Percentiles rank a stretch among this genome's conserved stretches.
Conservation (phyloP, 2,888 invertebrate genomes). For the Gymnosoma rotundatum region DNA sequence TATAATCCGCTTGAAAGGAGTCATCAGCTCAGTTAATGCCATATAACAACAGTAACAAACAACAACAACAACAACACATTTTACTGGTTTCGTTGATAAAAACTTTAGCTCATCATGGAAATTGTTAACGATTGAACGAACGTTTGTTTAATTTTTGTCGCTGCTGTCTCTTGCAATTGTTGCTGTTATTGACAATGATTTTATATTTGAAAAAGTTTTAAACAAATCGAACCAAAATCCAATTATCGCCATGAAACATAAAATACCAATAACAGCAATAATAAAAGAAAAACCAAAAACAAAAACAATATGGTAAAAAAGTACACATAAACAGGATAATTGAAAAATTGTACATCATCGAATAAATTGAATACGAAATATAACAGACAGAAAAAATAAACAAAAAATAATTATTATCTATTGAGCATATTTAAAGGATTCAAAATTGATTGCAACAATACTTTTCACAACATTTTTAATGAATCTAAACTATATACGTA, state of each 20-base stretch:
- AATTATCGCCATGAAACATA: constrained; percentile 67
- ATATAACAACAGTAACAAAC: not conserved
- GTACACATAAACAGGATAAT: constrained; percentile 32
- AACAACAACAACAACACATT: not conserved
- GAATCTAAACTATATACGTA: too few species aligned
- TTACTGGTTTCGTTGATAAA: constrained; percentile 57
- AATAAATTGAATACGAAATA: constrained; percentile 35
- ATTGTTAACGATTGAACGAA: constrained; percentile 64
- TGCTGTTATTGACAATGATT: constrained; percentile 29
- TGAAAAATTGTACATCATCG: constrained; percentile 46
- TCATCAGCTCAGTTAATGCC: constrained; percentile 30
- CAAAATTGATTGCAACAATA: constrained; percentile 15
- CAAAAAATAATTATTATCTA: constrained; percentile 39
- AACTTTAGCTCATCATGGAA: constrained; percentile 64
- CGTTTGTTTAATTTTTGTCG: constrained; percentile 41
- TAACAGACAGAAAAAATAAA: constrained; percentile 5
- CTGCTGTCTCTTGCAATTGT: constrained; percentile 15
- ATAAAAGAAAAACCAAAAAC: not conserved
- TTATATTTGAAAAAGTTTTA: constrained; percentile 51
- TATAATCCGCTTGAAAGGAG: constrained; percentile 63
- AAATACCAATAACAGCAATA: constrained; percentile 41
- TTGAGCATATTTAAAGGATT: constrained; percentile 32
- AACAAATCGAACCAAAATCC: constrained; percentile 71
- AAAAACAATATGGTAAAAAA: constrained; percentile 4
- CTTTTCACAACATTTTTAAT: too few species aligned